These are phyloP conservation scores for Pitangus sulphuratus DNA, from an alignment of 2,797 vertebrate genomes.

Conservation along the genomic window DNA sequence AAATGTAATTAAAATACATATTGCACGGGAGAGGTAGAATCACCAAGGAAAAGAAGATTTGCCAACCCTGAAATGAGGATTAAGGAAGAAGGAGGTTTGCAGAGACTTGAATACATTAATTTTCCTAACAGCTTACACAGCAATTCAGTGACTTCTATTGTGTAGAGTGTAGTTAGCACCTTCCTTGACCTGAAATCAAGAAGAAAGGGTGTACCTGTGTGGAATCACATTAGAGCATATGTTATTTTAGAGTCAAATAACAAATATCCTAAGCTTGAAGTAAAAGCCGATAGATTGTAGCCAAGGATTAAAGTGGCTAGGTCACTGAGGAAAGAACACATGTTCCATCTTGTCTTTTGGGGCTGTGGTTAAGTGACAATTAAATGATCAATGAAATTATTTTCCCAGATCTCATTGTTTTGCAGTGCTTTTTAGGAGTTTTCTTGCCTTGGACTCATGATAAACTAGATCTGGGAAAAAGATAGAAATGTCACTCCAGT, in stretches of 20 bases:
- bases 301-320: not conserved
- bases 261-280: not conserved
- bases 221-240: not conserved
- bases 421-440: not conserved
- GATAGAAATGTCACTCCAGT: not conserved
- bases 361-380: not conserved
- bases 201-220: not conserved
- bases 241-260: not conserved
- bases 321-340: fast-evolving
- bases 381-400: not conserved
- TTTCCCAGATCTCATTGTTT: not conserved
- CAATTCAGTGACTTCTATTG: not conserved
- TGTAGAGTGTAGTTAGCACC: not conserved
- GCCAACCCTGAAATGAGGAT: conserved; percentile 9
- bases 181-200: conserved; percentile 1
- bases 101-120: conserved; percentile 42
- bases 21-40: not conserved
- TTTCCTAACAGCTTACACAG: conserved; percentile 17
- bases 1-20: conserved; percentile 54
- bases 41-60: conserved; percentile 59
- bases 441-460: not conserved
- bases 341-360: not conserved
- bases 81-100: conserved; percentile 34
- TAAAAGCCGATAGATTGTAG: not conserved
- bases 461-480: not conserved